These are phyloP conservation scores for Nemotelus pantherinus DNA, from an alignment of 2,888 invertebrate species.

Conservation along the genomic window DNA sequence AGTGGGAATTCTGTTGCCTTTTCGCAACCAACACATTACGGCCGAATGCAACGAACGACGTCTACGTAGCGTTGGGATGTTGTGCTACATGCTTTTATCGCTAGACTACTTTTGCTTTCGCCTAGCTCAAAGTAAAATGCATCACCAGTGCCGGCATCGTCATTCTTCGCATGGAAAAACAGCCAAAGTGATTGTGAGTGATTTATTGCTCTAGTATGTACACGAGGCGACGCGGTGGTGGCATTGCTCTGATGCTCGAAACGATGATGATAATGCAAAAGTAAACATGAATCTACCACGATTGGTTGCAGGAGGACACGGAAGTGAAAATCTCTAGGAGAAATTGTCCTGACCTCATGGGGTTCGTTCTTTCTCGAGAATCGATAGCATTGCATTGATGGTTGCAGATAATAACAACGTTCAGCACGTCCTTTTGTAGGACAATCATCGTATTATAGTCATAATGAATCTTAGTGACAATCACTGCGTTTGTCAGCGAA, in stretches of 20 bases:
- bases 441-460: neutral
- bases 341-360: too few relatives aligned
- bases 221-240: neutral
- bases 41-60: too few relatives aligned
- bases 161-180: conserved; percentile 24
- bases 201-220: conserved; percentile 27
- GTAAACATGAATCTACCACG: neutral
- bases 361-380: too few relatives aligned
- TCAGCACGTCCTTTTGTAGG: neutral
- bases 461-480: too few relatives aligned
- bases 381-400: too few relatives aligned
- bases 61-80: too few relatives aligned
- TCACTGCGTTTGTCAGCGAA: too few relatives aligned
- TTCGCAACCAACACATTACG: too few relatives aligned
- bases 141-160: neutral
- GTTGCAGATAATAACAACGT: too few relatives aligned
- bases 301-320: neutral
- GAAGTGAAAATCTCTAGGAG: too few relatives aligned
- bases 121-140: neutral
- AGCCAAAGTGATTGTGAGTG: conserved; percentile 30
- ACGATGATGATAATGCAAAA: neutral
- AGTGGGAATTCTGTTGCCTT: too few relatives aligned
- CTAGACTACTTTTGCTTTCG: neutral
- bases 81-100: neutral
- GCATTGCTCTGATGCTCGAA: neutral